phyloP scores from a whole-genome alignment of 2,797 vertebrate genomes.

The Xiphorhynchus erythropygius region DNA sequence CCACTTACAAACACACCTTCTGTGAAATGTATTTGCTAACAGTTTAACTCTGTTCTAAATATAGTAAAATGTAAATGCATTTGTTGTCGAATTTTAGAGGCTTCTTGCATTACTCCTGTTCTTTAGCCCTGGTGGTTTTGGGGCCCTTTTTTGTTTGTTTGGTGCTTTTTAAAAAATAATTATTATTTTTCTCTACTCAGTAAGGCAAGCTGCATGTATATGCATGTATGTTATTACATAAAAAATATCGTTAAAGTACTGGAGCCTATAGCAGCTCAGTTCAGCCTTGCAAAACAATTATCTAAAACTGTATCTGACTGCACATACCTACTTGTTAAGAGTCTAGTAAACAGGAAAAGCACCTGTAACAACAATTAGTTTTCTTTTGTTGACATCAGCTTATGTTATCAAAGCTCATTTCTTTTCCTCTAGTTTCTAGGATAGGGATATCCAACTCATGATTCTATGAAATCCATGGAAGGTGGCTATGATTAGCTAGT shows the following conservation, averaged over 20 bases:
- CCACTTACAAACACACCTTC: neutral
- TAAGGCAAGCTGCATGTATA: neutral
- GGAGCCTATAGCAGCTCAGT: neutral
- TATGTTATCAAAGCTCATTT: neutral
- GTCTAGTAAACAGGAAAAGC: neutral
- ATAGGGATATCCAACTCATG: neutral
- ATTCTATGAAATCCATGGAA: neutral
- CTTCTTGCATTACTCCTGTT: neutral
- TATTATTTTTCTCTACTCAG: neutral
- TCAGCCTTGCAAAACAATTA: neutral
- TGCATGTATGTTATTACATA: neutral
- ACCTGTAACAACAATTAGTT: neutral
- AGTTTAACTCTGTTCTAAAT: neutral
- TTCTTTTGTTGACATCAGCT: neutral
- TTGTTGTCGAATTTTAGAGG: neutral
- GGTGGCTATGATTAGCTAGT: neutral
- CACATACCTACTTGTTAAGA: neutral
- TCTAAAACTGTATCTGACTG: neutral
- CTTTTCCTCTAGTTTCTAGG: neutral
- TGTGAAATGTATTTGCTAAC: neutral
- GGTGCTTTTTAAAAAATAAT: neutral
- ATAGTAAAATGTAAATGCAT: neutral
- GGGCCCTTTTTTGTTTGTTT: neutral
- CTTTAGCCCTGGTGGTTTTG: neutral
- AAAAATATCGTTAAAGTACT: accelerated